Evolutionary conservation across 2,888 invertebrate species (phyloP), one percentile per base, ranked within the genome.

Genomic region (Chymomyza procnemis): DNA sequence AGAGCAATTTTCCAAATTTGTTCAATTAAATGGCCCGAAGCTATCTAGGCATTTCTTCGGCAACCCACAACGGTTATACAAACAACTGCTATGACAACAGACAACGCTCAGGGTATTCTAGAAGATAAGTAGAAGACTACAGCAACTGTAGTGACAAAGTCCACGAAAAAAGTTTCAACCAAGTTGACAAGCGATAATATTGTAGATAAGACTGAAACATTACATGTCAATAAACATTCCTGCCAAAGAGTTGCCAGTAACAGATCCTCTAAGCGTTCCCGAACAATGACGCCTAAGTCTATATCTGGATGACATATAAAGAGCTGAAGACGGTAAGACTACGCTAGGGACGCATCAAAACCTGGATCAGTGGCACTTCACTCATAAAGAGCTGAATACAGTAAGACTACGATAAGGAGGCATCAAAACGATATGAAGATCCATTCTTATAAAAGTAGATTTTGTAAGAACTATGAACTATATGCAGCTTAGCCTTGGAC

Each of bases 201-300:
- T 78, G 79, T 80, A 79, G 74, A 78, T 76, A 88, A 86, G 80
- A 88, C 85, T 85, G 88, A 88, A 77, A 67, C 81, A 83, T 82
- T 83, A 78, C 78, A 76, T 71, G 71, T 75, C n/a, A 66, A 65
- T 67, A 73, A 76, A 71, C 78, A 85, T 87, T 87, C 82, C 83
- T 76, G 73, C 34, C 46, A 75, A 78, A 18, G 69, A 76, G 62
- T 66, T 66, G 66, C 64, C 57, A 54, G 26, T 60, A 61, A 19
- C 75, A 60, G 30, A 65, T 61, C 34, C 62, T 30, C 47, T 66
- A 61, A 54, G 64, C 65, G 75, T 74, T 54, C 65, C 76, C 26
- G 83, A 88, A 57, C 71, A 73, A 59, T 67, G 78, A 57, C 67
- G 78, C 48, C 61, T 75, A 64, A 82, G 89, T 83, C 74, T 89